phyloP scores from a whole-genome alignment of 1,140 invertebrate genomes.

The Drosophila sturtevanti region DNA sequence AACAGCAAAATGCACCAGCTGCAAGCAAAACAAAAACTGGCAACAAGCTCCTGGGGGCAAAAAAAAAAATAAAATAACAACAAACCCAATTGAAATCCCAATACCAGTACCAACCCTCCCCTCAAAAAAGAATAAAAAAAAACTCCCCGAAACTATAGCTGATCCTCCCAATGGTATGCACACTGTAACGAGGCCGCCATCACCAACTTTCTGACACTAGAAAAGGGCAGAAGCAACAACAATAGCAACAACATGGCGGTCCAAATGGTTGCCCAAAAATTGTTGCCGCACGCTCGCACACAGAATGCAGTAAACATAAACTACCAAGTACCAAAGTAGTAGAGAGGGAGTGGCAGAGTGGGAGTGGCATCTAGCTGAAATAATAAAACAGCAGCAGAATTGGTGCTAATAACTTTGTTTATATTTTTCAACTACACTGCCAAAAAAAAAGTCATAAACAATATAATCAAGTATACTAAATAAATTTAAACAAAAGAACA shows the following conservation, averaged over 20 bases:
- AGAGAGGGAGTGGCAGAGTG: no score
- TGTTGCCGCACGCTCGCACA: constrained; percentile 62
- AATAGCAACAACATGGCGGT: constrained; percentile 18
- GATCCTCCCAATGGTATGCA: constrained; percentile 2
- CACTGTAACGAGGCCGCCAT: constrained; percentile 14
- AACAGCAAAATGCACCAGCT: constrained; percentile 10
- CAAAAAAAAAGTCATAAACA: background rate
- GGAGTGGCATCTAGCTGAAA: background rate
- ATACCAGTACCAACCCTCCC: background rate
- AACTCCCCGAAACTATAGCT: background rate
- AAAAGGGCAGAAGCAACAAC: constrained; percentile 5
- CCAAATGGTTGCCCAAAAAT: constrained; percentile 46
- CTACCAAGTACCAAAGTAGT: constrained; percentile 32
- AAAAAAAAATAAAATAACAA: no score
- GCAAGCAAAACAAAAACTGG: constrained; percentile 28
- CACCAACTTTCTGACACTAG: constrained; percentile 25
- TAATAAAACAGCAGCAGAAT: constrained; percentile 16
- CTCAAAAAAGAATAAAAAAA: background rate
- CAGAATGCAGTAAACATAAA: constrained; percentile 71
- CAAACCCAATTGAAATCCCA: background rate
- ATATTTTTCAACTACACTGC: constrained; percentile 13
- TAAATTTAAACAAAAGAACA: no score
- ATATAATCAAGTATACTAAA: no score
- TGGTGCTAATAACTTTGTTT: constrained; percentile 77
- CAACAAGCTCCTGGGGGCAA: background rate